Evolutionary conservation across 1,140 invertebrate species (phyloP), one percentile per base, ranked within the genome.

Genomic region (Pollicipes pollicipes): DNA sequence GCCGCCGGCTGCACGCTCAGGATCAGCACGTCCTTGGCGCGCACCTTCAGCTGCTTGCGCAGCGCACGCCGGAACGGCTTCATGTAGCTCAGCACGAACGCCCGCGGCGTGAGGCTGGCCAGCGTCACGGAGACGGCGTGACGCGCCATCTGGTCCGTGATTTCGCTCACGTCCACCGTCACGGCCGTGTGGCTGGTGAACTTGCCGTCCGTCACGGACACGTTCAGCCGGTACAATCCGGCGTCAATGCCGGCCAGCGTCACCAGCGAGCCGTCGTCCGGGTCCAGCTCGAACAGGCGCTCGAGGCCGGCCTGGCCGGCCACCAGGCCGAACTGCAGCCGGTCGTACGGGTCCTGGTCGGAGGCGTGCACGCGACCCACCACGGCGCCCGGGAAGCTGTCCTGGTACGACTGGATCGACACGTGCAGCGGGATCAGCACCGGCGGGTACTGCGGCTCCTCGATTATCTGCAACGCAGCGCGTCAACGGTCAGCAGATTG

Each of bases 281-380:
- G 82, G 75, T 93, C 88, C 32, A 97, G 87, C 75, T 88, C 84
- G 77, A 95, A 95, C 28, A 94, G 80, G 69, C 76, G 87, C 84
- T 69, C 83, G 80, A 68, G 84, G 70, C 73, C 24, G 75, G 72
- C 58, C 71, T 72, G 26, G 71, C 75, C 75, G 66, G 73, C 84
- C 0, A 87, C 81, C 30, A 97, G 77, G 26, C 83, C 83, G 78
- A 87, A 98, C 0, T 82, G 82, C 0, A 98, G 82, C n/a, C 87
- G 88, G 77, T 98, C 96, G 79, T 95, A 95, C 67, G 88, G 87
- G 82, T 98, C 95, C 75, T 90, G 87, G 82, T 98, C 95, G 0
- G 87, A 86, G 0, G 95, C 94, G 77, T 88, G 85, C 4, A 98
- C 84, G 77, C 86, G 85, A 0, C 95, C 96, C 68, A 98, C 87